Evolutionary conservation across 2,797 vertebrate genomes (phyloP).

Genomic region (Leptatherina wallacei): DNA sequence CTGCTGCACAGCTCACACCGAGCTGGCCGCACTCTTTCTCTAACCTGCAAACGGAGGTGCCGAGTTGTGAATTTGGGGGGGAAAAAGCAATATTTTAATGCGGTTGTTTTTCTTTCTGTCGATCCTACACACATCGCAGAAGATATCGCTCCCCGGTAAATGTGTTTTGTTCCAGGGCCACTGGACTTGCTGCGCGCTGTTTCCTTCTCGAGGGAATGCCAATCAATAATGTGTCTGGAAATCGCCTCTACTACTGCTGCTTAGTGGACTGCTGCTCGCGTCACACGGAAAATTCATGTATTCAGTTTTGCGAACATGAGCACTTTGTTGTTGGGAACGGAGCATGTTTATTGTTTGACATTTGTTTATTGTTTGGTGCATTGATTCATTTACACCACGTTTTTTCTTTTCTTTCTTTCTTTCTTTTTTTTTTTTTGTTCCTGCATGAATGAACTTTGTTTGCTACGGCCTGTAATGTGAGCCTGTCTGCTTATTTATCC

Average conservation of each 20-base stretch:
- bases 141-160: constrained; percentile 58
- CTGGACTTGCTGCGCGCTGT: constrained; percentile 62
- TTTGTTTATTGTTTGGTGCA: constrained; percentile 55
- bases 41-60: constrained; percentile 59
- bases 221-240: constrained; percentile 83
- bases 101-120: constrained; percentile 26
- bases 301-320: constrained; percentile 60
- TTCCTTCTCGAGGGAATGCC: constrained; percentile 81
- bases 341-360: constrained; percentile 64
- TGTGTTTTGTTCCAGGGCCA: constrained; percentile 54
- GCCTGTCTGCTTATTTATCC: constrained; percentile 28
- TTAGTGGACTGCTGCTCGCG: constrained; percentile 74
- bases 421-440: constrained; percentile 18
- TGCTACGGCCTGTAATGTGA: constrained; percentile 28
- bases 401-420: background rate
- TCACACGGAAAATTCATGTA: constrained; percentile 74
- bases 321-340: constrained; percentile 54
- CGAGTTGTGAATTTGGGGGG: constrained; percentile 68
- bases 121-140: constrained; percentile 43
- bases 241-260: constrained; percentile 64
- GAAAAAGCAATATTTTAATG: constrained; percentile 71
- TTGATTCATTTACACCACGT: constrained; percentile 41
- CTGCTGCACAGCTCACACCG: constrained; percentile 40
- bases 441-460: constrained; percentile 43
- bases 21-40: constrained; percentile 58